Base-by-base conservation (phyloP, 2,888 invertebrate species). In the Euproctis similis region DNA sequence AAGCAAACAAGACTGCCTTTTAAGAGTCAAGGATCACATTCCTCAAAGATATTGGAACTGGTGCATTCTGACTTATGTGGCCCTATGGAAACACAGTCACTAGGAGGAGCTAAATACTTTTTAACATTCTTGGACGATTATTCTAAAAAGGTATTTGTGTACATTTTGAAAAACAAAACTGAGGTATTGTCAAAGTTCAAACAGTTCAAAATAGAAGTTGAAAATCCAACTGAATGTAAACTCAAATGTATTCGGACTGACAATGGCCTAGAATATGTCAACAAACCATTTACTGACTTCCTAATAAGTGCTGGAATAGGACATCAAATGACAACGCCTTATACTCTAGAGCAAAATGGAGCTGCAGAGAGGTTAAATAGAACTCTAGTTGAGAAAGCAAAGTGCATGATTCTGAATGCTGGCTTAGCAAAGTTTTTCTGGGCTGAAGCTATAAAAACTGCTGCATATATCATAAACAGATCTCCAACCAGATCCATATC, bases 341-440 rank as follows among this genome's bases (percentile, higher is more conserved):
- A 20, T 8, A 27, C 27, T 3, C 27, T 14, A 8, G 11, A 26
- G 8, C 26, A 18, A 10, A 26, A 26, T 18, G 26, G 26, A 52
- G 10, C 8, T n/a, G 16, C 16, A 2, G 17, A 25, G 8, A 12
- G 25, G 7, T 10, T 25, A 11, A 25, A 25, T 16, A n/a, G 25
- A n/a, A 14, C 25, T 9, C 10, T 25, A 25, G 9, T 16, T 14
- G 24, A 24, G 16, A 13, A 9, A 14, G 24, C 24, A 3, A 24
- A 16, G 9, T 24, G 24, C 63, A 76, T 9, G 11, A 13, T 24
- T 2, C 7, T 24, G 5, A 14, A 24, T n/a, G 7, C 24, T 14
- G 4, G 9, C 2, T 14, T 24, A 9, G 8, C 14, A 8, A 24
- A 14, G 12, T 2, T 21, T n/a, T n/a, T n/a, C n/a, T n/a, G n/a